These are phyloP conservation scores for Abrostola triplasia DNA, from an alignment of 2,888 invertebrate genomes.

Conservation along the genomic window DNA sequence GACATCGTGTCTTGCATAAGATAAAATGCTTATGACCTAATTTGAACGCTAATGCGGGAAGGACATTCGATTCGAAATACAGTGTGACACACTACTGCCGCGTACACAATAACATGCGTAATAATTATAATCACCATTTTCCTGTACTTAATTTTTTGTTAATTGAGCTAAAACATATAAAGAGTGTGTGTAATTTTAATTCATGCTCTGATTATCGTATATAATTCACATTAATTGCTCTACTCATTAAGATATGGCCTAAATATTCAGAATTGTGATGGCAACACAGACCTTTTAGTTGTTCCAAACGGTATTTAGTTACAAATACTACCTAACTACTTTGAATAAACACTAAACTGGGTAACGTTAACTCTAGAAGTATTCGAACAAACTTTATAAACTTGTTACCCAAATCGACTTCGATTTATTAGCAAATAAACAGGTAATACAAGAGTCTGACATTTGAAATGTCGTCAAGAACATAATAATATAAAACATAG, in stretches of 20 bases:
- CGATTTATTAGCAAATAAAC: background rate
- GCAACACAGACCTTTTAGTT: background rate
- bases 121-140: background rate
- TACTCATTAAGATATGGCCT: background rate
- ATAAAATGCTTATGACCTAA: too few relatives aligned
- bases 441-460: background rate
- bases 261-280: background rate
- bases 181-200: conserved; percentile 1
- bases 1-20: too few relatives aligned
- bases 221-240: conserved; percentile 2
- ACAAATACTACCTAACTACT: background rate
- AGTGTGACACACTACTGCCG: too few relatives aligned
- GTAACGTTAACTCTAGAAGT: background rate
- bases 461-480: background rate
- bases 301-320: background rate
- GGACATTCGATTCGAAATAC: too few relatives aligned
- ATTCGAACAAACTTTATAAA: background rate
- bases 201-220: conserved; percentile 1
- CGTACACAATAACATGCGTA: background rate
- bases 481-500: too few relatives aligned
- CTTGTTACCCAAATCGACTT: background rate
- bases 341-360: background rate
- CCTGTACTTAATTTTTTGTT: background rate
- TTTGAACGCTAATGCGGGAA: too few relatives aligned
- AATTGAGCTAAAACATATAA: background rate